Conservation (phyloP, 2,797 vertebrate genomes). For the Orientallactaga sibirica region DNA sequence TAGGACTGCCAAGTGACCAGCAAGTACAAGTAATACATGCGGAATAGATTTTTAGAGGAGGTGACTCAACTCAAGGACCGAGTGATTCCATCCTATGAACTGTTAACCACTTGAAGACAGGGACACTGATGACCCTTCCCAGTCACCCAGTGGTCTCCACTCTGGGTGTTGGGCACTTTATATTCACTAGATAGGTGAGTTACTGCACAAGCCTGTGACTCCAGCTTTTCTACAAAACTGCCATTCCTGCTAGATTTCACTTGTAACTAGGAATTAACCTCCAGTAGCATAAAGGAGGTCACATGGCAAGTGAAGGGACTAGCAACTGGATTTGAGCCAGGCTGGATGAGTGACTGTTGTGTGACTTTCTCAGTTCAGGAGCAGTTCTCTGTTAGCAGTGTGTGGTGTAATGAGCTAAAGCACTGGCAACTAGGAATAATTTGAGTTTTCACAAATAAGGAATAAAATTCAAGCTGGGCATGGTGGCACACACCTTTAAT, state of each 20-base stretch:
- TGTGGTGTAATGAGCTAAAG: background rate
- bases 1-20: background rate
- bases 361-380: background rate
- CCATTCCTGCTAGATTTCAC: no score
- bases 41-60: no score
- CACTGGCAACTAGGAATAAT: background rate
- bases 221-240: background rate
- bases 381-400: background rate
- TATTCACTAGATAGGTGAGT: background rate
- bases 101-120: background rate
- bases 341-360: background rate
- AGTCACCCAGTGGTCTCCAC: no score
- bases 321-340: background rate
- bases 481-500: no score
- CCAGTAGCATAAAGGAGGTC: background rate
- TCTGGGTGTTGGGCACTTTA: background rate
- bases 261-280: background rate
- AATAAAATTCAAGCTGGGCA: background rate
- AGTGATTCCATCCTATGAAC: rapidly evolving
- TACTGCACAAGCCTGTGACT: background rate
- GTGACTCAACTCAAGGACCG: background rate
- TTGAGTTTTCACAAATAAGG: background rate
- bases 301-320: background rate
- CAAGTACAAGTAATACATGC: rapidly evolving
- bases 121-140: no score